Base-by-base conservation (phyloP, 2,888 invertebrate genomes). In the Colletes collaris region DNA sequence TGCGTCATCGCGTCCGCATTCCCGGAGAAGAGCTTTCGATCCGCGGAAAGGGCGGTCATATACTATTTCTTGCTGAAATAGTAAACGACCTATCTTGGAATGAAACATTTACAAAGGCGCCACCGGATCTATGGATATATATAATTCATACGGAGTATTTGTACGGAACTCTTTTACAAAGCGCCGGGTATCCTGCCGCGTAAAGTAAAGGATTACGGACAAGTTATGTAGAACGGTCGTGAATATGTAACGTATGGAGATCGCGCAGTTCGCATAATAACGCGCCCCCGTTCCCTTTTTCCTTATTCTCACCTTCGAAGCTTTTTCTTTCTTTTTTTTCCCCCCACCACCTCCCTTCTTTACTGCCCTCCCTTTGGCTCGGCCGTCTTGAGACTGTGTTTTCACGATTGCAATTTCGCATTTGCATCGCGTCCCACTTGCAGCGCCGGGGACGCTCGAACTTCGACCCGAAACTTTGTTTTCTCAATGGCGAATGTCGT, bases 191-290 rank as follows among this genome's bases (percentile, higher is more conserved):
- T 81, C 77, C 75, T 62, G 68, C 68, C 53, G 71, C 68, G 65
- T 81, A 76, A 84, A 81, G 81, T 84, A 84, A 78, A 81, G 74
- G 71, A 84, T 84, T 81, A 79, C 76, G 72, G 72, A 60, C 79
- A 72, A 81, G 73, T 84, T 79, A 84, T 74, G 76, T 79, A 76
- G 63, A 79, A 78, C 68, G 71, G 65, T 79, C 79, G 76, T 84
- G 84, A 84, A 84, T 84, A 84, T 84, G 84, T 81, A 84, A 84
- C 76, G 81, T 84, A 84, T 81, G 84, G 73, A 84, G 81, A 84
- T 84, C 84, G 68, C 60, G 55, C 56, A 13, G 68, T 58, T 74
- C 82, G 84, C 81, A 81, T 81, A 84, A 84, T 84, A 84, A 81
- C 73, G 74, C 35, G 35, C 58, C 63, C 64, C 16, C 53, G 65